Evolutionary conservation across 2,797 vertebrate species (phyloP), one percentile per base, ranked within the genome.

Genomic region (Octomys mimax): DNA sequence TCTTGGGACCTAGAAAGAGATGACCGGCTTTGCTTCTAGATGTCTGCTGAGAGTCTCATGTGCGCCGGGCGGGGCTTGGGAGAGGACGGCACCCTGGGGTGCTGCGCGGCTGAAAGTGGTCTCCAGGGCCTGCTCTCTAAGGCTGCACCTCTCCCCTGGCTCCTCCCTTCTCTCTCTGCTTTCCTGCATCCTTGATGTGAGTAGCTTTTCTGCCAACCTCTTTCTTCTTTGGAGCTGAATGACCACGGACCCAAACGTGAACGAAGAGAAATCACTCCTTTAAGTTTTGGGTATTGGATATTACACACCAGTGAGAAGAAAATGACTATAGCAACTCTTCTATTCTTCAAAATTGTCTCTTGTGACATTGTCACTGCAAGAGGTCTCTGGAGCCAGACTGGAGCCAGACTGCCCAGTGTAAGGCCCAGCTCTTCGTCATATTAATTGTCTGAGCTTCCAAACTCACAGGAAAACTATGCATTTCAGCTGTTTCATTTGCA

Each of bases 21-120:
- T 0, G 2, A 5, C 11, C 9, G 70, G 36, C 8, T 36, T 39
- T n/a, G 26, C 11, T 4, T 22, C 9, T 11, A 24, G 36, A 4
- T 4, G 64, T 66, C 28, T 66, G 64, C 64, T 5, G 10, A 66
- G 64, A 66, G 31, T 11, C 12, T 14, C 31, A 3, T 33, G 70
- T 24, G 10, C 21, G 24, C 10, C 21, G 24, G 33, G 39, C 70
- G 12, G 70, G 70, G 39, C 70, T 11, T n/a, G 66, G 33, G 18
- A 10, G 16, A 21, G 68, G 6, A 9, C n/a, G 19, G 68, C 33
- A 36, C 68, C 18, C 1, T 2, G 22, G 71, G 36, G 36, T 6
- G 36, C 39, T 73, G 70, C 42, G 10, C 36, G 11, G 19, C 22
- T 19, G 6, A n/a, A 22, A 16, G 62, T 64, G 33, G 66, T 11